Conservation (phyloP, 2,113 vertebrate species). For the Gulo gulo region DNA sequence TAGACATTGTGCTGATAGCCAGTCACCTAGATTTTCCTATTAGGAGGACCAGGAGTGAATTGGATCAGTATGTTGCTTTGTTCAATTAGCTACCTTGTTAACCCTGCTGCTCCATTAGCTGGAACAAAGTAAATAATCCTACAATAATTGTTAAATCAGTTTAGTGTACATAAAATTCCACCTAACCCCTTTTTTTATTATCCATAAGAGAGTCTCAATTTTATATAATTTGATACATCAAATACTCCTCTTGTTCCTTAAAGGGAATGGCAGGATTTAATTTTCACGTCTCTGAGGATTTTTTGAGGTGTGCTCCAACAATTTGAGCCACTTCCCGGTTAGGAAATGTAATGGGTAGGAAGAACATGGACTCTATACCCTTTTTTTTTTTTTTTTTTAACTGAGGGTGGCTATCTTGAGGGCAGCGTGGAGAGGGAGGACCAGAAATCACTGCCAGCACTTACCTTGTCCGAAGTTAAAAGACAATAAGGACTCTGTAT, state of each 20-base stretch:
- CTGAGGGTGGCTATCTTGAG: neutral
- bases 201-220: neutral
- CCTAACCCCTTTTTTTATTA: neutral
- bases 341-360: neutral
- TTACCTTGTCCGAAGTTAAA: neutral
- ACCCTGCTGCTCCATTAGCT: neutral
- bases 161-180: neutral
- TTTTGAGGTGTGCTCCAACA: neutral
- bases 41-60: neutral
- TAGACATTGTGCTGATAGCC: neutral
- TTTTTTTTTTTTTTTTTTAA: neutral
- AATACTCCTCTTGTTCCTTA: neutral
- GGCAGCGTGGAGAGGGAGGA: neutral
- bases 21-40: neutral
- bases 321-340: neutral
- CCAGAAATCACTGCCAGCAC: neutral
- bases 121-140: neutral
- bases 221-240: neutral
- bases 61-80: neutral
- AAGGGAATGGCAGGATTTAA: neutral
- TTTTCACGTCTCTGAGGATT: neutral
- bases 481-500: neutral
- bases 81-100: neutral
- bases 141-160: neutral
- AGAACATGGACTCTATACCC: neutral